Conservation (phyloP, 2,888 invertebrate species). For the Tetragnatha montana region DNA sequence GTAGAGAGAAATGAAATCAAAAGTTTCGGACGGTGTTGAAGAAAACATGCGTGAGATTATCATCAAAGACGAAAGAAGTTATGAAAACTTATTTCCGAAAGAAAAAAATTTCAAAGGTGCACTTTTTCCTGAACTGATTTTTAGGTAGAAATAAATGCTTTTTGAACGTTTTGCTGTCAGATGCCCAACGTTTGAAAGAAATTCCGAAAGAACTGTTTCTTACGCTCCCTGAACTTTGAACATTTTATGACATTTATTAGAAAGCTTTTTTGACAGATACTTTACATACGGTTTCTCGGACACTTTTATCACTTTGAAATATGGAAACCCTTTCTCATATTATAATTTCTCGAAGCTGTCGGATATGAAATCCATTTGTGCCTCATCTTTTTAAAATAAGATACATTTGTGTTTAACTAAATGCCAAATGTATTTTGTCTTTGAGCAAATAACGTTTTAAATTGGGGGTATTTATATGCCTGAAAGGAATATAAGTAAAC, state of each 20-base stretch:
- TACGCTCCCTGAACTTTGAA: background rate
- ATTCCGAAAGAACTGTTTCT: conserved; percentile 4
- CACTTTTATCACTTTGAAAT: too few species aligned
- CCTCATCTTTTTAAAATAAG: too few species aligned
- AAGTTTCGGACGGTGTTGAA: conserved; percentile 61
- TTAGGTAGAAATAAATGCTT: background rate
- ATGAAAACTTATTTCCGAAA: conserved; percentile 48
- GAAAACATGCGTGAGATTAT: conserved; percentile 66
- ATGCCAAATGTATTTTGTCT: too few species aligned
- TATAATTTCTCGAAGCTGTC: too few species aligned
- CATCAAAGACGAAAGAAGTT: conserved; percentile 64
- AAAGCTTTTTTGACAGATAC: background rate
- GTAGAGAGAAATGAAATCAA: conserved; percentile 62
- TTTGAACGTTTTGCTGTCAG: background rate
- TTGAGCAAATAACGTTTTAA: too few species aligned
- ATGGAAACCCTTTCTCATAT: too few species aligned
- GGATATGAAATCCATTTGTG: too few species aligned
- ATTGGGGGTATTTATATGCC: too few species aligned
- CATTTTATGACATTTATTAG: conserved; percentile 1
- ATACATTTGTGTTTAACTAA: too few species aligned
- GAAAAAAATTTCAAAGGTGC: conserved; percentile 14
- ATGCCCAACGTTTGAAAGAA: conserved; percentile 9
- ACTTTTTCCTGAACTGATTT: background rate
- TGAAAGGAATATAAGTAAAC: too few species aligned
- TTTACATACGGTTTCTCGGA: background rate